phyloP scores from a whole-genome alignment of 1,140 invertebrate genomes.

The Orchesella cincta region DNA sequence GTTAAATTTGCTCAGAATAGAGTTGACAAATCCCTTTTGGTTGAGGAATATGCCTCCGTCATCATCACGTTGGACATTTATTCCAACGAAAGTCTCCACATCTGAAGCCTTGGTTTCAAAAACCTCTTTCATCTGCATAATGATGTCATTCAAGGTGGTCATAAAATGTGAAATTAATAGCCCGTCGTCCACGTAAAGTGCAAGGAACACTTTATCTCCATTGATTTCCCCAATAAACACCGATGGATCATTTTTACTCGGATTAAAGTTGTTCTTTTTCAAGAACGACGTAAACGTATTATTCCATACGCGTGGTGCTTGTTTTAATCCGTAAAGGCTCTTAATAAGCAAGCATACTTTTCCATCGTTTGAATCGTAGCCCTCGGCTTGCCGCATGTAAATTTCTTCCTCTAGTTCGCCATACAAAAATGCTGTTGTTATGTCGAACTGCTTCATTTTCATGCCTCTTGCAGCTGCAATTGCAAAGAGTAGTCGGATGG shows the following conservation, averaged over 20 bases:
- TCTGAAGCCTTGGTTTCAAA: conserved; percentile 49
- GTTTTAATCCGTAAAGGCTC: conserved; percentile 57
- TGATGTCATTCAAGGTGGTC: conserved; percentile 46
- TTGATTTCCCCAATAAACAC: conserved; percentile 1
- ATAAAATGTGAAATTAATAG: conserved; percentile 46
- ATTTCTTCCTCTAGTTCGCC: conserved; percentile 52
- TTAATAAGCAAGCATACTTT: conserved; percentile 52
- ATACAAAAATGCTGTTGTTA: conserved; percentile 53
- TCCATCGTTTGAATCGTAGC: conserved; percentile 31
- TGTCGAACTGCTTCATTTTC: conserved; percentile 51
- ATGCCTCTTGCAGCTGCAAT: conserved; percentile 39
- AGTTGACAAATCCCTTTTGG: conserved; percentile 48
- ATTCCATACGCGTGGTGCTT: conserved; percentile 58
- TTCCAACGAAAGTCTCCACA: conserved; percentile 48
- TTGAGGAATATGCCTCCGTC: conserved; percentile 39
- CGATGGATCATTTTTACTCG: neutral
- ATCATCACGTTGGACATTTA: conserved; percentile 50
- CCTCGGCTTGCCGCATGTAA: conserved; percentile 50
- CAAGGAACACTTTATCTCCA: conserved; percentile 51
- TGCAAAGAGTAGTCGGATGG: too few species aligned
- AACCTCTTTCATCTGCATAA: conserved; percentile 41
- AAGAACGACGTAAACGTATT: conserved; percentile 27
- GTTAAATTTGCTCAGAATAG: conserved; percentile 50
- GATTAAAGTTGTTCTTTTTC: neutral
- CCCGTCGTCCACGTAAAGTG: conserved; percentile 60